Percentiles rank a stretch among this genome's conserved stretches.
phyloP scores from a whole-genome alignment of 2,888 invertebrate species.

The Drosophila eohydei region DNA sequence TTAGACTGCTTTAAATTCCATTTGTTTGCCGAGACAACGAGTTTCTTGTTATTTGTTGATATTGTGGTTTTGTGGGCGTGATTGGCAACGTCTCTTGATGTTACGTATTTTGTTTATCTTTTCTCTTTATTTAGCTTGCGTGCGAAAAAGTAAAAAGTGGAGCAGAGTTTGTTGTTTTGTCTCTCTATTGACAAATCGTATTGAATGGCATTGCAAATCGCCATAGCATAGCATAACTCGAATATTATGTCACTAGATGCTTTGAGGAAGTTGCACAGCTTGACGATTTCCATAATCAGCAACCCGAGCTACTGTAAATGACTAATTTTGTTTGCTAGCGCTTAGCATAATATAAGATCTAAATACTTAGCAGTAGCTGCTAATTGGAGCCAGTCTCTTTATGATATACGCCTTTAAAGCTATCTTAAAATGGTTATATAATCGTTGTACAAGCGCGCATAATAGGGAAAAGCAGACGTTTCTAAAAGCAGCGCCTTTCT shows the following conservation, averaged over 20 bases:
- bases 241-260: constrained; percentile 46
- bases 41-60: constrained; percentile 16
- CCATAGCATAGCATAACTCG: constrained; percentile 40
- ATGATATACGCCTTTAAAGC: constrained; percentile 9
- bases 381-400: constrained; percentile 38
- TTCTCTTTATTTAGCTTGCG: constrained; percentile 43
- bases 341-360: constrained; percentile 51
- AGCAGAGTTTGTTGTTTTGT: constrained; percentile 62
- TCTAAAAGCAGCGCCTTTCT: not conserved
- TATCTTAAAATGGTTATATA: constrained; percentile 6
- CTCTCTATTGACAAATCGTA: constrained; percentile 57
- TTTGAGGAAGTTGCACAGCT: constrained; percentile 55
- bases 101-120: constrained; percentile 43
- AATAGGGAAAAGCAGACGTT: not conserved
- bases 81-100: constrained; percentile 48
- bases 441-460: not conserved
- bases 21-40: constrained; percentile 39
- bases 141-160: constrained; percentile 66
- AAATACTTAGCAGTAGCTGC: constrained; percentile 34
- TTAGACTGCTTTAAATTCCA: constrained; percentile 58
- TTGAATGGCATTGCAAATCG: constrained; percentile 59
- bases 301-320: constrained; percentile 31
- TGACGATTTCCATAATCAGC: constrained; percentile 48
- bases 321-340: constrained; percentile 27
- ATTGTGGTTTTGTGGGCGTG: constrained; percentile 50